Evolutionary conservation across 2,797 vertebrate genomes (phyloP).

Genomic region (Spinus olivaceus): DNA sequence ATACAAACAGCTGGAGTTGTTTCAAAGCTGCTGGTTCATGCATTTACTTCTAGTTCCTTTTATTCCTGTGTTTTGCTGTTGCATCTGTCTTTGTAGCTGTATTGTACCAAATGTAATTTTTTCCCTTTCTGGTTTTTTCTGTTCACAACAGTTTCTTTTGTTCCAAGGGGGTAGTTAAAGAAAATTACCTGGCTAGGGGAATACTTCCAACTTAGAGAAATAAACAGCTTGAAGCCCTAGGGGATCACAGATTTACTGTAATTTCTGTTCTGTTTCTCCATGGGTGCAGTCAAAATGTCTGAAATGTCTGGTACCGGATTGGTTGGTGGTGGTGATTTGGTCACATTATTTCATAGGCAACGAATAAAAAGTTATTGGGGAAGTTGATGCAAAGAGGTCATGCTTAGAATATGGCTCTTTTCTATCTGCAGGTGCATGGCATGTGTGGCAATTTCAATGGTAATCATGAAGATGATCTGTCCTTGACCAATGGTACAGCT

Average conservation of each 20-base stretch:
- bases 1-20: not conserved
- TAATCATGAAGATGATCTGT: conserved; percentile 52
- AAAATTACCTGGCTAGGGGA: not conserved
- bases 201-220: not conserved
- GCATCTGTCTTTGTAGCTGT: not conserved
- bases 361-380: not conserved
- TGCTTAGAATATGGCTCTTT: not conserved
- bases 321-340: not conserved
- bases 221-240: not conserved
- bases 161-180: not conserved
- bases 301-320: not conserved
- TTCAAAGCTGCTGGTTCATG: not conserved
- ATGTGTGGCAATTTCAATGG: conserved; percentile 75
- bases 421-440: conserved; percentile 63
- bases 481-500: conserved; percentile 35
- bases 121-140: not conserved
- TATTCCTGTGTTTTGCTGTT: not conserved
- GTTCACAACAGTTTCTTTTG: not conserved
- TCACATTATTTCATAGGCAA: not conserved
- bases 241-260: not conserved
- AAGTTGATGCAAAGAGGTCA: not conserved
- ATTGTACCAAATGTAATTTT: not conserved
- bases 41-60: not conserved
- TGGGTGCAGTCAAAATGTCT: not conserved
- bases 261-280: not conserved